Percentiles rank a stretch among this genome's conserved stretches.
These are phyloP conservation scores for Lucilia sericata DNA, from an alignment of 1,140 invertebrate species.

Conservation along the genomic window DNA sequence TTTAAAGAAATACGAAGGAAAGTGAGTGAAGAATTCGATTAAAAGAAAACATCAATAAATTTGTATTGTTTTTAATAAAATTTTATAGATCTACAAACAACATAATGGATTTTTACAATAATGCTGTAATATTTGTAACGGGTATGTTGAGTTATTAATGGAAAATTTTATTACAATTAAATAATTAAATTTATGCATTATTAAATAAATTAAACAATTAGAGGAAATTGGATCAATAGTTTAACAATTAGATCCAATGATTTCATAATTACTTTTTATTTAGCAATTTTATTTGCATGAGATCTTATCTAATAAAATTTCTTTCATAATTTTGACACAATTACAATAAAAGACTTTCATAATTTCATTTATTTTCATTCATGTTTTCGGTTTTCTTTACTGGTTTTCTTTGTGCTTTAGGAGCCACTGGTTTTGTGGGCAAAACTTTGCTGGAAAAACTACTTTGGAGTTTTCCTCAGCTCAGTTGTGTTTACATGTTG, in stretches of 20 bases:
- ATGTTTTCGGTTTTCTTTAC: conserved; percentile 15
- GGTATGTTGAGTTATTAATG: conserved; percentile 47
- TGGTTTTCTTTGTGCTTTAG: conserved; percentile 44
- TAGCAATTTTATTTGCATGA: background rate
- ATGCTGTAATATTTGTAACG: conserved; percentile 64
- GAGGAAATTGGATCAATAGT: background rate
- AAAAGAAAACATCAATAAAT: background rate
- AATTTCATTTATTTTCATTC: background rate
- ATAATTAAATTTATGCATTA: background rate
- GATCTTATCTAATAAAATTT: background rate
- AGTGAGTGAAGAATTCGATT: background rate
- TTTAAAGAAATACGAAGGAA: too few relatives aligned
- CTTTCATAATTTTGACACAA: background rate
- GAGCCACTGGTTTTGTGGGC: conserved; percentile 71
- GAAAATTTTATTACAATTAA: background rate
- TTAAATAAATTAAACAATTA: background rate
- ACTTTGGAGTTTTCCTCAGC: conserved; percentile 75
- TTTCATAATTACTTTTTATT: background rate
- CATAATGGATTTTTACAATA: conserved; percentile 53
- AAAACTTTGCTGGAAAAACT: conserved; percentile 82
- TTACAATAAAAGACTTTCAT: background rate
- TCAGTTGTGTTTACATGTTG: conserved; percentile 76
- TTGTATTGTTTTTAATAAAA: background rate
- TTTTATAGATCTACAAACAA: background rate
- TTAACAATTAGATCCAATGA: background rate